Base-by-base conservation (phyloP, 2,888 invertebrate species). In the Callosobruchus maculatus region DNA sequence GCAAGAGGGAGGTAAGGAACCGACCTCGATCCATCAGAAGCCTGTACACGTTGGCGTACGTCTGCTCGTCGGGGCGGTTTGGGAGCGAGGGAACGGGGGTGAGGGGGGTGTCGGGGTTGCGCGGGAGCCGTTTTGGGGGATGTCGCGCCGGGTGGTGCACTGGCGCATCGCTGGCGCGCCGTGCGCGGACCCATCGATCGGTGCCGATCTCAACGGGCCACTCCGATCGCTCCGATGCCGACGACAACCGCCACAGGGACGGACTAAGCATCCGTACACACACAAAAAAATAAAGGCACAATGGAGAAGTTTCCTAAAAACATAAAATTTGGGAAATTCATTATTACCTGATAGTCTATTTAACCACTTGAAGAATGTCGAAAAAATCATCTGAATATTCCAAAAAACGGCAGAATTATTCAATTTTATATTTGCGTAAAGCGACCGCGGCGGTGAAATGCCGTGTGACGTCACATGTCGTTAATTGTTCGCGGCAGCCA, bases 121-220 rank as follows among this genome's bases (percentile, higher is more conserved):
- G 78, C 76, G 78, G 71, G 73, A 71, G 67, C 67, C 72, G 72
- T 70, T 74, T 72, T 72, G 74, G 67, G 72, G 67, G 22, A 71
- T 71, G 82, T 84, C 85, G 85, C 83, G 85, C 85, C 84, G 85
- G 84, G 84, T 84, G 86, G 84, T 84, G 84, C 85, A 84, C 84
- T 87, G 85, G 85, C 68, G 68, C 68, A 49, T 49, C 49, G 49
- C 49, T 13, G 49, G 13, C 84, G 86, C 84, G 84, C 83, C 82
- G 81, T 84, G 86, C 85, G 88, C 88, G 84, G 81, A 82, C 81
- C 83, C 82, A 82, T 82, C 79, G 49, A 49, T 49, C 49, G 13
- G 13, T 49, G 49, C 5, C 13, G 49, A 49, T 49, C 9, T 1
- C 49, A 1, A 49, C 7, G 49, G 49, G 5, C 18, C 49, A 18